These are phyloP conservation scores for Cathartes aura DNA, from an alignment of 2,113 vertebrate genomes.

Conservation along the genomic window DNA sequence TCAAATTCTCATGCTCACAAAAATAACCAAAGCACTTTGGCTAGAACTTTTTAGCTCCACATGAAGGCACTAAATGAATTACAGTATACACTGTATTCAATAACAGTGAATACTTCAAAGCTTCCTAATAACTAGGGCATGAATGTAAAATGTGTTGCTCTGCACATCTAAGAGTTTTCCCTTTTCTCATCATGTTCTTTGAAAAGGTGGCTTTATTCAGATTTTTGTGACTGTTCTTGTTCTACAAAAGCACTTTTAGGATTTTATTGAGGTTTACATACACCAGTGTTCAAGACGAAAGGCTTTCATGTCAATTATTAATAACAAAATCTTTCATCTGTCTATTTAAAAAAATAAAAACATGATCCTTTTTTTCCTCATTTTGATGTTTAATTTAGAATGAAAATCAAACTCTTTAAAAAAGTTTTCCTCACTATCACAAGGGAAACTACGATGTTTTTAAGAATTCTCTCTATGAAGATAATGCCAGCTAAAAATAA, in stretches of 20 bases:
- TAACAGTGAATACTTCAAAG: conserved; percentile 68
- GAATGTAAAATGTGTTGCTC: conserved; percentile 68
- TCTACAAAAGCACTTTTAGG: conserved; percentile 75
- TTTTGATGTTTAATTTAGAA: conserved; percentile 76
- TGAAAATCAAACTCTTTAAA: conserved; percentile 67
- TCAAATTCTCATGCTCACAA: background rate
- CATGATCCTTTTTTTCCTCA: conserved; percentile 48
- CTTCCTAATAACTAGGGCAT: conserved; percentile 69
- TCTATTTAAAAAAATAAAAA: conserved; percentile 73
- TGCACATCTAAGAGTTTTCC: conserved; percentile 68
- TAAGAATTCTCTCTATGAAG: conserved; percentile 61
- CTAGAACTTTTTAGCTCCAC: conserved; percentile 37
- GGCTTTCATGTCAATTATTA: conserved; percentile 74
- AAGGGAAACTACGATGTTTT: conserved; percentile 59
- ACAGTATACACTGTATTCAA: conserved; percentile 52
- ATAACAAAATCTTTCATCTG: conserved; percentile 72
- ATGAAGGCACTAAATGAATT: conserved; percentile 63
- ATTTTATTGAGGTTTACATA: conserved; percentile 72
- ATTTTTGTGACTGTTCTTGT: conserved; percentile 72
- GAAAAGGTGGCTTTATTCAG: conserved; percentile 70
- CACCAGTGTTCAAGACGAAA: conserved; percentile 71
- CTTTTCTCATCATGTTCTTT: conserved; percentile 70
- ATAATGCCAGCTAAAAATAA: conserved; percentile 66
- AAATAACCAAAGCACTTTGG: conserved; percentile 18
- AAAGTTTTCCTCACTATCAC: conserved; percentile 61